Percentiles rank a stretch among this genome's conserved stretches.
Evolutionary conservation across 2,113 vertebrate species (phyloP).

Genomic region (Patagioenas fasciata): DNA sequence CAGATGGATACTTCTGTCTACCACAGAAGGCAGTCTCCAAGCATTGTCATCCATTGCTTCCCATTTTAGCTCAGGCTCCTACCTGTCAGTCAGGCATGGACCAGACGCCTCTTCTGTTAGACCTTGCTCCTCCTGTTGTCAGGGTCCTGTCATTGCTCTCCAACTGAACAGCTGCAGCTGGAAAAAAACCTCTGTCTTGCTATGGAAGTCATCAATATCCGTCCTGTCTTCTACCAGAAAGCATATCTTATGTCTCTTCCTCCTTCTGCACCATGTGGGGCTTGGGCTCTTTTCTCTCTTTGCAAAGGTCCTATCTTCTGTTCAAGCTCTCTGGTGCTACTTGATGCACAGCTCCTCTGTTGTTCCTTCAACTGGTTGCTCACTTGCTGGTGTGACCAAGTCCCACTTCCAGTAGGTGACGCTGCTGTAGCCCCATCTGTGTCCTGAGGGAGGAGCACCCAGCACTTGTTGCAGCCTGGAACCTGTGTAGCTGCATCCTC

Average conservation of each 20-base stretch:
- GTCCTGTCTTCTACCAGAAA: background rate
- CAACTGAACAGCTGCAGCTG: background rate
- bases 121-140: background rate
- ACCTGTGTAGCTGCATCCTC: background rate
- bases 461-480: background rate
- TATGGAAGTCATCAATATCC: background rate
- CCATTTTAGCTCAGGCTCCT: background rate
- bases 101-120: background rate
- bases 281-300: background rate
- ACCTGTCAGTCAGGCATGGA: background rate
- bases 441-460: background rate
- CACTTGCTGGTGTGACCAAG: background rate
- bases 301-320: background rate
- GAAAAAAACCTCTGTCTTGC: background rate
- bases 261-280: background rate
- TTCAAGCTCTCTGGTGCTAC: background rate
- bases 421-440: background rate
- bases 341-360: background rate
- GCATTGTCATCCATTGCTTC: background rate
- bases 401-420: background rate
- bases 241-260: background rate
- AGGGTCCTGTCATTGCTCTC: background rate
- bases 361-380: background rate
- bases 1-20: background rate
- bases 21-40: background rate